Evolutionary conservation across 53 echinoderm and acorn worm genomes (phyloP), one percentile per base, ranked within the genome.

Genomic region (Echinometra lucunter): DNA sequence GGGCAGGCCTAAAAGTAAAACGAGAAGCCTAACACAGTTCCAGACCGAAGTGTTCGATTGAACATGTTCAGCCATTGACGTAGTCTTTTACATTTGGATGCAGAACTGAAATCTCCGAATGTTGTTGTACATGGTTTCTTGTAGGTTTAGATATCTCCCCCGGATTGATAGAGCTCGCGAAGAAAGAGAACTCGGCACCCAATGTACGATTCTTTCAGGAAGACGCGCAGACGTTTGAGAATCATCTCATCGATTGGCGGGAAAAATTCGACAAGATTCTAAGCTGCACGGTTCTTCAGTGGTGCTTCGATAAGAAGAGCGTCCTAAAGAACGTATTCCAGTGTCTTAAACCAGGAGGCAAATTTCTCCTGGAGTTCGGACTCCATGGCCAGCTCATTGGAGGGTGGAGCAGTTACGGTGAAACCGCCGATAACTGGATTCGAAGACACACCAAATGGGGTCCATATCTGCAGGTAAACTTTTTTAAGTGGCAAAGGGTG

Each of bases 231-330:
- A 44, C 83, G 83, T 83, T 83, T n/a, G 83, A n/a, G 42, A 7
- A 37, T 83, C 83, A 83, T 44, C 44, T 16, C 44, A 19, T 32
- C 83, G 83, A 83, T 9, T 83, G 83, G 83, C 83, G 45, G 23
- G 83, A 83, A 83, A 83, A 83, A 18, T 83, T 42, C 83, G 23
- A 83, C 83, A 83, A 83, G 19, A 83, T 83, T 83, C 44, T 83
- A 8, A 45, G 83, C n/a, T 9, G 42, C 21, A 9, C 9, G 21
- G 47, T 44, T 44, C 47, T 83, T 44, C 83, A 83, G 19, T 83
- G 83, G 83, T 83, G 83, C 47, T 21, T 13, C 27, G 83, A 83
- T 47, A 19, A 83, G 25, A 44, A 44, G 5, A 44, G 47, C 23
- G 38, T 44, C 27, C 19, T 83, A 16, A 44, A 44, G 47, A 83